These are phyloP conservation scores for Corvus cornix DNA, from an alignment of 2,113 vertebrate genomes.

Conservation along the genomic window DNA sequence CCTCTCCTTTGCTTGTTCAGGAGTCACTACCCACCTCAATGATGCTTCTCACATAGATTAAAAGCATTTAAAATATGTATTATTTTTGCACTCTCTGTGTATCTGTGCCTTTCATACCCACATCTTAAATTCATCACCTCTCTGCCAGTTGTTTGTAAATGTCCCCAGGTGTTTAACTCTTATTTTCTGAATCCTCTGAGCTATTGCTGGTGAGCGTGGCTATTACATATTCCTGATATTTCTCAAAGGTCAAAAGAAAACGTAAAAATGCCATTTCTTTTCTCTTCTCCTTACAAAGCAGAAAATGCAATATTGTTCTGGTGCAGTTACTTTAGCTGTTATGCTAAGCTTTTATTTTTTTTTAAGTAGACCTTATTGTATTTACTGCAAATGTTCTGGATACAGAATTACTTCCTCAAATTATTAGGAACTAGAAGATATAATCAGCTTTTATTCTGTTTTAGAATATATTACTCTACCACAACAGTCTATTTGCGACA, in stretches of 20 bases:
- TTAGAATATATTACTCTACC: neutral
- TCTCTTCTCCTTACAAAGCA: constrained; percentile 22
- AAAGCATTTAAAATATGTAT: constrained; percentile 35
- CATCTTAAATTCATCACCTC: constrained; percentile 21
- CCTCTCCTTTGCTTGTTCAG: neutral
- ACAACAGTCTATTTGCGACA: neutral
- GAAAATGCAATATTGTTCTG: constrained; percentile 41
- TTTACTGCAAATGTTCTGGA: constrained; percentile 60
- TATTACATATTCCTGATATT: constrained; percentile 67
- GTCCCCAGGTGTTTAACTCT: constrained; percentile 55
- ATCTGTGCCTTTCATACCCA: neutral
- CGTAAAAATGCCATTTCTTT: constrained; percentile 58
- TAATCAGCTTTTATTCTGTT: constrained; percentile 56
- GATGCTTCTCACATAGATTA: constrained; percentile 6
- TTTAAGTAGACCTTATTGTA: constrained; percentile 43
- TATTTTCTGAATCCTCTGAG: constrained; percentile 42
- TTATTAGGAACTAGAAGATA: constrained; percentile 50
- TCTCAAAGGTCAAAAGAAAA: constrained; percentile 71
- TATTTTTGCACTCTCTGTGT: neutral
- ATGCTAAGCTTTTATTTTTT: constrained; percentile 3
- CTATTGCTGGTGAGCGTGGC: constrained; percentile 15
- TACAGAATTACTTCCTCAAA: constrained; percentile 47
- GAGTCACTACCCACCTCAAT: neutral
- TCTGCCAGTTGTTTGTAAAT: constrained; percentile 52
- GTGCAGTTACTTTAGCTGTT: neutral